Conservation (phyloP, 2,888 invertebrate genomes). For the Heliothis peltigera region DNA sequence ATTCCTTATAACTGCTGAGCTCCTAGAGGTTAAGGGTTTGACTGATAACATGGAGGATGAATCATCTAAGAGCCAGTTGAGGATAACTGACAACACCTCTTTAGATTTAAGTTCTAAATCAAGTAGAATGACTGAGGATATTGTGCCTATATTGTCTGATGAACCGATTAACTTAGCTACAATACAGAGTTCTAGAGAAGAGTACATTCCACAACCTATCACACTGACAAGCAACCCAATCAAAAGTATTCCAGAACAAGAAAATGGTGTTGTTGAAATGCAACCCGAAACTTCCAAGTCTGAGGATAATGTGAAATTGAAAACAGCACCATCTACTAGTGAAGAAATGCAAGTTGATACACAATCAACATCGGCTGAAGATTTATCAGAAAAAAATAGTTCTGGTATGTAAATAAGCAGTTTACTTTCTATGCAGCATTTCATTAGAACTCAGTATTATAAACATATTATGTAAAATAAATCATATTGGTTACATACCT, state of each 20-base stretch:
- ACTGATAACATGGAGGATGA: constrained; percentile 90
- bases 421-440: background rate
- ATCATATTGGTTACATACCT: too few species aligned
- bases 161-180: constrained; percentile 87
- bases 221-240: constrained; percentile 38
- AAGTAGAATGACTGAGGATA: constrained; percentile 75
- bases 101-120: constrained; percentile 85
- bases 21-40: constrained; percentile 94
- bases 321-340: constrained; percentile 62
- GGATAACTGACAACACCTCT: constrained; percentile 78
- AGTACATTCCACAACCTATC: constrained; percentile 78
- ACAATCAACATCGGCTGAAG: constrained; percentile 82
- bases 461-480: too few species aligned
- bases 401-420: constrained; percentile 65
- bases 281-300: constrained; percentile 65
- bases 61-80: constrained; percentile 76
- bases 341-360: constrained; percentile 87
- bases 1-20: constrained; percentile 94
- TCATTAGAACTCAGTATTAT: too few species aligned
- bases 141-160: constrained; percentile 76
- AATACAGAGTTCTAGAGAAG: constrained; percentile 78
- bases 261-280: constrained; percentile 71
- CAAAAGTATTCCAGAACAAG: constrained; percentile 68
- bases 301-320: constrained; percentile 71
- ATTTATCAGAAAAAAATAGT: constrained; percentile 83